These are phyloP conservation scores for Callimorpha dominula DNA, from an alignment of 2,888 invertebrate genomes.

Conservation along the genomic window DNA sequence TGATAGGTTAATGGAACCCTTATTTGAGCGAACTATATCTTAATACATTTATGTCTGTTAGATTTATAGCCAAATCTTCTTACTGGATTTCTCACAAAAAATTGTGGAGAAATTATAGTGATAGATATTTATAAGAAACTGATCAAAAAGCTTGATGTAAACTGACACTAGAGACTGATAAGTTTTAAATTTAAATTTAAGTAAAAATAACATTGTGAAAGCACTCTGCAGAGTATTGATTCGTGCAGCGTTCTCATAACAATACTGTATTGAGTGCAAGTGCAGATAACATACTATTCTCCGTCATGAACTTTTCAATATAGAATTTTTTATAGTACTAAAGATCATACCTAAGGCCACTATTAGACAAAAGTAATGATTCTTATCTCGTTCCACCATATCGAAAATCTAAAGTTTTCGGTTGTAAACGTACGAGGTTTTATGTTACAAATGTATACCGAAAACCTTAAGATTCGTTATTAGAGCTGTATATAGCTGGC, in stretches of 20 bases:
- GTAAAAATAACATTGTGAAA: background rate
- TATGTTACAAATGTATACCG: background rate
- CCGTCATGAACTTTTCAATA: too few relatives aligned
- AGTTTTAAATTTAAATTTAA: background rate
- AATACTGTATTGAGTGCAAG: too few relatives aligned
- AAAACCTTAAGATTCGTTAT: background rate
- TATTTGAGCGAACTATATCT: conserved; percentile 29
- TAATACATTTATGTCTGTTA: conserved; percentile 14
- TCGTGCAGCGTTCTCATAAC: too few relatives aligned
- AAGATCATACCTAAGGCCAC: too few relatives aligned
- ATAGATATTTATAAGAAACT: background rate
- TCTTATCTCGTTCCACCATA: too few relatives aligned
- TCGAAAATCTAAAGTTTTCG: too few relatives aligned
- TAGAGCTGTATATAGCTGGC: background rate
- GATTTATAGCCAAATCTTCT: conserved; percentile 9
- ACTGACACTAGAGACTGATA: background rate
- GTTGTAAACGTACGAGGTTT: background rate
- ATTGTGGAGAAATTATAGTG: background rate
- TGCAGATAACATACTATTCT: too few relatives aligned
- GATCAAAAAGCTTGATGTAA: background rate
- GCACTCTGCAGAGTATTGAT: too few relatives aligned
- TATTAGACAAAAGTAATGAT: too few relatives aligned
- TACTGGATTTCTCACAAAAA: background rate
- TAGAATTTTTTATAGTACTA: too few relatives aligned
- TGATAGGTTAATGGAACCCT: conserved; percentile 57